Percentiles rank a stretch among this genome's conserved stretches.
Conservation (phyloP, 2,888 invertebrate species). For the Caenorhabditis sp. region DNA sequence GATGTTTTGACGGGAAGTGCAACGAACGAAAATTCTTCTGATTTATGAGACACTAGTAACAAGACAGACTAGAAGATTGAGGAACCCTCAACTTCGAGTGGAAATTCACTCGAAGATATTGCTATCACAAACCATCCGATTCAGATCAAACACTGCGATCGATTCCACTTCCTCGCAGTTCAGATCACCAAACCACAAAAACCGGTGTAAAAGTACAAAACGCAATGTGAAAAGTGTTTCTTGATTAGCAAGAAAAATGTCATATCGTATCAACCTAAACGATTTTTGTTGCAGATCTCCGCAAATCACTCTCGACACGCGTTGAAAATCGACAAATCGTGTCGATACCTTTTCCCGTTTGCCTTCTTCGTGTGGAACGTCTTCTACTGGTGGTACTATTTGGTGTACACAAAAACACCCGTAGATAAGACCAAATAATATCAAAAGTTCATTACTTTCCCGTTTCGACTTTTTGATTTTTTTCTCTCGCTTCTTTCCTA, state of each 20-base stretch:
- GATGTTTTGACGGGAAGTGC: conserved; percentile 9
- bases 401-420: conserved; percentile 64
- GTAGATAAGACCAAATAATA: conserved; percentile 41
- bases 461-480: background rate
- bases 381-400: conserved; percentile 77
- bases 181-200: conserved; percentile 6
- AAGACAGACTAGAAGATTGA: background rate
- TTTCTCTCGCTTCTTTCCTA: conserved; percentile 12
- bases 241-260: conserved; percentile 2
- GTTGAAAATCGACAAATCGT: conserved; percentile 77
- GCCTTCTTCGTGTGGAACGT: conserved; percentile 74
- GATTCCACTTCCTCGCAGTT: background rate
- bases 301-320: conserved; percentile 74
- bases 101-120: background rate
- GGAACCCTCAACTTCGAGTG: background rate
- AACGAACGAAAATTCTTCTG: background rate
- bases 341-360: conserved; percentile 75
- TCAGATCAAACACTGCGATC: background rate
- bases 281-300: conserved; percentile 62
- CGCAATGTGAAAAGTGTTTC: background rate
- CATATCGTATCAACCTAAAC: conserved; percentile 4
- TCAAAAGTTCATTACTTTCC: background rate
- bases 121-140: background rate
- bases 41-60: background rate
- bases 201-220: conserved; percentile 14